phyloP scores from a whole-genome alignment of 2,113 vertebrate genomes.

The Heloderma charlesbogerti region DNA sequence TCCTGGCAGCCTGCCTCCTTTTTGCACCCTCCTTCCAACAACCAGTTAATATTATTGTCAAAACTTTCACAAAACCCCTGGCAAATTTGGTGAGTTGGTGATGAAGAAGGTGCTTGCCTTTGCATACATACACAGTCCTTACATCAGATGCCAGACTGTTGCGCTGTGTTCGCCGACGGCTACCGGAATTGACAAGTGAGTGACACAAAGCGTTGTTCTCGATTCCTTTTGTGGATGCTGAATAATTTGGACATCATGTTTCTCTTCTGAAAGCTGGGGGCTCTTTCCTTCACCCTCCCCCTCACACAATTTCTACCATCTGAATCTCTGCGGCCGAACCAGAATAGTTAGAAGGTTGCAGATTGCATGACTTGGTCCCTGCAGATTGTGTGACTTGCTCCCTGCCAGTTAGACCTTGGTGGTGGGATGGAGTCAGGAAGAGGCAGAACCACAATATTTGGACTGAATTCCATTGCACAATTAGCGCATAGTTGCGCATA shows the following conservation, averaged over 20 bases:
- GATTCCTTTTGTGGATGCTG: constrained; percentile 39
- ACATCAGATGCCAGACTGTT: constrained; percentile 55
- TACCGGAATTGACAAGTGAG: constrained; percentile 49
- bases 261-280: constrained; percentile 28
- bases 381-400: too few species aligned
- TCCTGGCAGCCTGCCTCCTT: background rate
- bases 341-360: constrained; percentile 17
- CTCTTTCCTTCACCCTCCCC: constrained; percentile 6
- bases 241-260: background rate
- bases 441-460: too few species aligned
- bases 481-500: constrained; percentile 30
- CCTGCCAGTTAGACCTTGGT: too few species aligned
- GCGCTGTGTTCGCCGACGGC: background rate
- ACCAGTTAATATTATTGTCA: constrained; percentile 55
- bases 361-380: background rate
- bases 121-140: background rate
- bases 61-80: constrained; percentile 50
- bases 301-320: constrained; percentile 4
- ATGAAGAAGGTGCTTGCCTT: constrained; percentile 41
- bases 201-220: constrained; percentile 42
- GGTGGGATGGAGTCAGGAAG: too few species aligned
- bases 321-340: background rate
- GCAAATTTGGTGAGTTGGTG: constrained; percentile 41
- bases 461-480: too few species aligned
- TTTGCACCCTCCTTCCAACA: background rate